phyloP scores from a whole-genome alignment of 2,113 vertebrate species.

The Limanda limanda region DNA sequence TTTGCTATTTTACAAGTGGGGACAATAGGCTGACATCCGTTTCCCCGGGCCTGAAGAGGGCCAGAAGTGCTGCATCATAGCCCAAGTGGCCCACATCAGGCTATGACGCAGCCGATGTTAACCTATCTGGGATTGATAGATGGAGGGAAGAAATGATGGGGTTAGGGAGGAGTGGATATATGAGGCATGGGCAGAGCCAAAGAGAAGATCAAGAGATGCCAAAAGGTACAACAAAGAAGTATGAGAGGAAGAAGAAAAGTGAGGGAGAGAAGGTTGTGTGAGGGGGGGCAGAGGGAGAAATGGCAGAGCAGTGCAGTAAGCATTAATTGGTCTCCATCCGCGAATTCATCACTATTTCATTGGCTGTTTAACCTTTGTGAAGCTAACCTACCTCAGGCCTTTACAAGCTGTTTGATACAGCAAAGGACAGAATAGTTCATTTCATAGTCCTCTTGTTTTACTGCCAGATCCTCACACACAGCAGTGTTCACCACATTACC shows the following conservation, averaged over 20 bases:
- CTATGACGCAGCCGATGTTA: too few species aligned
- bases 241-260: constrained; percentile 37
- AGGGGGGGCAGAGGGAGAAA: neutral
- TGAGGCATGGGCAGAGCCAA: constrained; percentile 28
- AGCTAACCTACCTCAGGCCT: constrained; percentile 50
- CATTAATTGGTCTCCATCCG: constrained; percentile 88
- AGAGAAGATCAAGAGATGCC: constrained; percentile 51
- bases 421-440: constrained; percentile 37
- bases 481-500: constrained; percentile 14
- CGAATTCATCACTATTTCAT: constrained; percentile 83
- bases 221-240: constrained; percentile 53
- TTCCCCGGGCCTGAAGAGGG: too few species aligned
- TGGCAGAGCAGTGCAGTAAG: constrained; percentile 65
- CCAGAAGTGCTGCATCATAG: too few species aligned
- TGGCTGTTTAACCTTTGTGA: constrained; percentile 86
- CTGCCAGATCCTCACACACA: constrained; percentile 6
- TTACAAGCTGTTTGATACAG: constrained; percentile 53
- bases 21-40: too few species aligned
- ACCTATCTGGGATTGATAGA: constrained; percentile 19
- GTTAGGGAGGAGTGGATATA: constrained; percentile 40
- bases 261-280: constrained; percentile 17
- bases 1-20: too few species aligned
- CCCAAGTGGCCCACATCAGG: too few species aligned
- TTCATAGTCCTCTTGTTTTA: constrained; percentile 23
- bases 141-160: neutral